A percentile compares a stretch with the other conserved stretches of the same genome.
phyloP scores from a whole-genome alignment of 2,113 vertebrate species.

The Charadrius vociferus region DNA sequence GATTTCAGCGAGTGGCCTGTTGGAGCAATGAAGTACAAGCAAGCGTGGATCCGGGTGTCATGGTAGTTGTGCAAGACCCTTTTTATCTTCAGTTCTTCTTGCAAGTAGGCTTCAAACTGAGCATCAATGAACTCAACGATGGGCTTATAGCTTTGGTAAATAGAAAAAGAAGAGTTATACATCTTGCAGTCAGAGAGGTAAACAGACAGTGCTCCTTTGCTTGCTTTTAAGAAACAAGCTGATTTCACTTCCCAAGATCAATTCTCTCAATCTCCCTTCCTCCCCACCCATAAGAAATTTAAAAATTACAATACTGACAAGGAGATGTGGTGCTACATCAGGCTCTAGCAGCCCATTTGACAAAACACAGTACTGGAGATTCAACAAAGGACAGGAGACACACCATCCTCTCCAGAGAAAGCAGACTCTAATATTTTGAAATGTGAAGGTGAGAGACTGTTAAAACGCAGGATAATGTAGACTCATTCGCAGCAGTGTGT shows the following conservation, averaged over 20 bases:
- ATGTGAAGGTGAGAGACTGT: not conserved
- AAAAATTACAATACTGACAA: not conserved
- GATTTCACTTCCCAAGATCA: not conserved
- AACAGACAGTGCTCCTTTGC: not conserved
- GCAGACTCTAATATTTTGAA: not conserved
- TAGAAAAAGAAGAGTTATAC: not conserved
- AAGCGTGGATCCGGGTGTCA: constrained; percentile 93
- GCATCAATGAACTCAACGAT: constrained; percentile 97
- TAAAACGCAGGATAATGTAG: not conserved
- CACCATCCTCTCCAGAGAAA: not conserved
- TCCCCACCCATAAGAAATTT: not conserved
- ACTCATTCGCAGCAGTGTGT: not conserved
- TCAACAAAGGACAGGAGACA: not conserved
- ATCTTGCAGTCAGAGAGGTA: not conserved
- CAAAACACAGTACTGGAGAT: not conserved
- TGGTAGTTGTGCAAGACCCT: constrained; percentile 95
- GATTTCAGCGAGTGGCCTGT: constrained; percentile 97
- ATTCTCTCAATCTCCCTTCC: not conserved
- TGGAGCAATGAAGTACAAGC: constrained; percentile 96
- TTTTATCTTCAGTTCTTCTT: constrained; percentile 97
- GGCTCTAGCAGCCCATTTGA: not conserved
- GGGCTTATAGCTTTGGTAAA: constrained; percentile 88
- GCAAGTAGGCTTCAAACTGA: constrained; percentile 96
- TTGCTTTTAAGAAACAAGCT: not conserved
- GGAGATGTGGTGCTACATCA: not conserved